These are phyloP conservation scores for Leptinotarsa lineolata DNA, from an alignment of 1,140 invertebrate genomes.

Conservation along the genomic window DNA sequence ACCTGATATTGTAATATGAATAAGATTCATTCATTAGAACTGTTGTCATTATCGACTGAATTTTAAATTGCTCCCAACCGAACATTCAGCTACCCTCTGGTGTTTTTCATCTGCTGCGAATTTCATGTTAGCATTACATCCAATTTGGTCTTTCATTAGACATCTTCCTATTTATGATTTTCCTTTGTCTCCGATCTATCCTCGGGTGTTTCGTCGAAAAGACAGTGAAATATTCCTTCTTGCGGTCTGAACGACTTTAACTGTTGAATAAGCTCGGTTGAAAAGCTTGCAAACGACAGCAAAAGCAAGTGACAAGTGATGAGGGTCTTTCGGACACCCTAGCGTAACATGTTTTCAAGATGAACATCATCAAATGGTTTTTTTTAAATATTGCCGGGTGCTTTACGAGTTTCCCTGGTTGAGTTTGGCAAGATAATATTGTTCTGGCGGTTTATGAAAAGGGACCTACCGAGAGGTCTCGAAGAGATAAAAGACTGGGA, in stretches of 20 bases:
- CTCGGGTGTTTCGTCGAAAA: background rate
- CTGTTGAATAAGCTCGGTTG: constrained; percentile 25
- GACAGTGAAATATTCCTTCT: constrained; percentile 23
- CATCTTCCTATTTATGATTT: constrained; percentile 12
- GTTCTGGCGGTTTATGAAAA: background rate
- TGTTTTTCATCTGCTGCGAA: too few species aligned
- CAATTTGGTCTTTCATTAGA: constrained; percentile 14
- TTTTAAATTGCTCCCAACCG: too few species aligned
- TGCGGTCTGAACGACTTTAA: constrained; percentile 19
- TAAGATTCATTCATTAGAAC: too few species aligned
- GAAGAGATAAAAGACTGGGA: background rate
- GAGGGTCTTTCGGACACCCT: constrained; percentile 24
- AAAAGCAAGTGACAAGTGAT: constrained; percentile 25
- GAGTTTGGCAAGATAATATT: background rate
- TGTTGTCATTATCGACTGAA: too few species aligned
- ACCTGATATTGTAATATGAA: too few species aligned
- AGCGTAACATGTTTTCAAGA: constrained; percentile 6
- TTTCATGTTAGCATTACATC: background rate
- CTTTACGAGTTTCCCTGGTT: constrained; percentile 1
- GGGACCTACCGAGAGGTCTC: background rate
- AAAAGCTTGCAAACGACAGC: constrained; percentile 29
- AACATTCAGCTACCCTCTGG: too few species aligned
- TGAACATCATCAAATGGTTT: constrained; percentile 1
- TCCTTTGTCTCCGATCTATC: background rate
- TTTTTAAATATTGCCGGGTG: constrained; percentile 8